Percentiles rank a stretch among this genome's conserved stretches.
These are phyloP conservation scores for Ceriagrion tenellum DNA, from an alignment of 2,888 invertebrate species.

Conservation along the genomic window DNA sequence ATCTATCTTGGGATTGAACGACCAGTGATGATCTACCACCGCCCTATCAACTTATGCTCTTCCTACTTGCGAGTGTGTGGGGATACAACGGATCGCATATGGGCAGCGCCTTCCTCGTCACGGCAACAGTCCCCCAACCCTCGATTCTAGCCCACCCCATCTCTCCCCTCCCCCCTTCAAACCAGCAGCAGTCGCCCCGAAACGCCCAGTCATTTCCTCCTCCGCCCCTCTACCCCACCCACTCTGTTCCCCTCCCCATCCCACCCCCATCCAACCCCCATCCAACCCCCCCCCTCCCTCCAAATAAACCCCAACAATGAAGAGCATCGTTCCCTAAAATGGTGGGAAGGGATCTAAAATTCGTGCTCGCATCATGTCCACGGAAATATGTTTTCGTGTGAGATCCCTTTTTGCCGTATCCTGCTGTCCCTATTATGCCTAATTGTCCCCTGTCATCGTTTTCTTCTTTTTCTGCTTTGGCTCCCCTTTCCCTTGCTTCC, in stretches of 20 bases:
- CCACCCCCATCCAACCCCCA: not conserved
- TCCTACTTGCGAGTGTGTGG: not conserved
- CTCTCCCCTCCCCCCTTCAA: not conserved
- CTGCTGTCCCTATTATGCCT: not conserved
- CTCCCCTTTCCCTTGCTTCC: not conserved
- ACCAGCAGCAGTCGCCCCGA: not conserved
- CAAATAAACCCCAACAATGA: too few species aligned
- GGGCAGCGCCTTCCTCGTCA: slow-evolving; percentile 12
- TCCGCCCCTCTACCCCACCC: not conserved
- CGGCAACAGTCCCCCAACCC: not conserved
- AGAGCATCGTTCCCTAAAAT: slow-evolving; percentile 1
- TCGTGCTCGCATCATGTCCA: not conserved
- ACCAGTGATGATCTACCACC: too few species aligned
- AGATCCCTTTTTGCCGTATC: not conserved
- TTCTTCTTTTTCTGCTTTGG: not conserved
- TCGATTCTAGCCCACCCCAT: not conserved
- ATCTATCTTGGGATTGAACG: too few species aligned
- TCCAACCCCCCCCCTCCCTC: too few species aligned
- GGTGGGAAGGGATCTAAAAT: not conserved
- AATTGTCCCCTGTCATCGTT: slow-evolving; percentile 38
- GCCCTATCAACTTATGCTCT: too few species aligned
- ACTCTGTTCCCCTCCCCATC: not conserved
- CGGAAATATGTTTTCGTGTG: not conserved
- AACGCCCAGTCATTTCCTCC: slow-evolving; percentile 42
- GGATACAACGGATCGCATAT: not conserved